phyloP scores from a whole-genome alignment of 2,888 invertebrate genomes.

The Acleris holmiana region DNA sequence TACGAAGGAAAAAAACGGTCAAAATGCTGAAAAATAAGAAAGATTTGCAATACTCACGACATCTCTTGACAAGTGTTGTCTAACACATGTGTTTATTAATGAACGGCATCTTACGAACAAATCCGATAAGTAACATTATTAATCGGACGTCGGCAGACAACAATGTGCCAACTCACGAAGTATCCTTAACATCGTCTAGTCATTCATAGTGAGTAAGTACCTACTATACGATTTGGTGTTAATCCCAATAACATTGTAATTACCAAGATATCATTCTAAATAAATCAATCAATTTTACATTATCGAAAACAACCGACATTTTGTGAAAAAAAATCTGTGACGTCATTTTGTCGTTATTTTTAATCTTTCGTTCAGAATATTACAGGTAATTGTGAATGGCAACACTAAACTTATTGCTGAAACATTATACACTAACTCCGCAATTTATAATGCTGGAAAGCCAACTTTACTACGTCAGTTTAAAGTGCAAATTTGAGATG shows the following conservation, averaged over 20 bases:
- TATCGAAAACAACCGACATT: conserved; percentile 21
- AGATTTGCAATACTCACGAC: no score
- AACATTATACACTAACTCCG: not conserved
- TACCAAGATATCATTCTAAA: not conserved
- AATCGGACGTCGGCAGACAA: no score
- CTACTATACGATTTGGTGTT: no score
- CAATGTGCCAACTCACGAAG: no score
- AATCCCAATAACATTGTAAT: no score
- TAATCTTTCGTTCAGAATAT: conserved; percentile 10
- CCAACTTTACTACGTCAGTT: not conserved
- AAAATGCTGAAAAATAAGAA: not conserved
- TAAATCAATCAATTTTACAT: not conserved
- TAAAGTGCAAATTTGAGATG: not conserved
- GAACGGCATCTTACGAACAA: no score
- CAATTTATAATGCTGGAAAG: not conserved
- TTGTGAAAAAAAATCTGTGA: conserved; percentile 8
- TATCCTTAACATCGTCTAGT: no score
- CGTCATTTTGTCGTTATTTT: conserved; percentile 16
- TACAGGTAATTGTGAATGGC: conserved; percentile 39
- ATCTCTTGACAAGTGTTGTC: no score
- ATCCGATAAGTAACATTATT: no score
- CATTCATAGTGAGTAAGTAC: no score
- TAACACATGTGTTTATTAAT: no score
- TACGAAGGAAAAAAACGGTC: not conserved
- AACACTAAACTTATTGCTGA: conserved; percentile 42